phyloP scores from a whole-genome alignment of 2,888 invertebrate genomes.

The Creontiades dilutus region DNA sequence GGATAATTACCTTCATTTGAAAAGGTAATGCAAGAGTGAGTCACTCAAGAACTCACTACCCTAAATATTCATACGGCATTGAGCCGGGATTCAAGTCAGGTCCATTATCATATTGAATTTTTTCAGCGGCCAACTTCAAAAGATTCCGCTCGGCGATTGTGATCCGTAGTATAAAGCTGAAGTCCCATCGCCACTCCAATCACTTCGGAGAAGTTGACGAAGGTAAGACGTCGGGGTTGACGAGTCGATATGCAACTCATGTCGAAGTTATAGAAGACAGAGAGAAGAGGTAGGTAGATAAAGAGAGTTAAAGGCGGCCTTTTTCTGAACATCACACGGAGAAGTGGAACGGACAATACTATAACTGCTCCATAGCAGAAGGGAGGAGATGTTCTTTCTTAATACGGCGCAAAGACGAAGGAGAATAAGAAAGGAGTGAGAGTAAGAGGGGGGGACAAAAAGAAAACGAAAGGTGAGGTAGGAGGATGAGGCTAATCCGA shows the following conservation, averaged over 20 bases:
- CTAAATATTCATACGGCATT: neutral
- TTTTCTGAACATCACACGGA: constrained; percentile 32
- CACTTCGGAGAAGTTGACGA: constrained; percentile 51
- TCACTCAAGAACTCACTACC: neutral
- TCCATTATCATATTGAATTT: constrained; percentile 20
- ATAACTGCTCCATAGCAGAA: neutral
- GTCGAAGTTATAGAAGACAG: constrained; percentile 34
- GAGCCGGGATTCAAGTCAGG: neutral
- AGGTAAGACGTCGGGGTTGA: constrained; percentile 68
- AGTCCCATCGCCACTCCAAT: constrained; percentile 13
- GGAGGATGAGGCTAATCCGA: constrained; percentile 66
- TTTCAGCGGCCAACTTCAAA: constrained; percentile 25
- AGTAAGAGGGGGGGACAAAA: neutral
- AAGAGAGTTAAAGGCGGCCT: neutral
- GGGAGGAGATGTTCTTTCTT: constrained; percentile 15
- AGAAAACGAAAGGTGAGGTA: constrained; percentile 49
- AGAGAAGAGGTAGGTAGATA: constrained; percentile 35
- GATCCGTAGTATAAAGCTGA: constrained; percentile 20
- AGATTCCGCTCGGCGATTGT: neutral
- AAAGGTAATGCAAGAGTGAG: neutral
- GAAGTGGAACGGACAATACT: constrained; percentile 40
- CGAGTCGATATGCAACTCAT: constrained; percentile 67
- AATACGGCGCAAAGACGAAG: constrained; percentile 30
- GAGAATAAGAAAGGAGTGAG: neutral
- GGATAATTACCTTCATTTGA: neutral